Conservation (phyloP, 2,113 vertebrate genomes). For the Penelope pileata region DNA sequence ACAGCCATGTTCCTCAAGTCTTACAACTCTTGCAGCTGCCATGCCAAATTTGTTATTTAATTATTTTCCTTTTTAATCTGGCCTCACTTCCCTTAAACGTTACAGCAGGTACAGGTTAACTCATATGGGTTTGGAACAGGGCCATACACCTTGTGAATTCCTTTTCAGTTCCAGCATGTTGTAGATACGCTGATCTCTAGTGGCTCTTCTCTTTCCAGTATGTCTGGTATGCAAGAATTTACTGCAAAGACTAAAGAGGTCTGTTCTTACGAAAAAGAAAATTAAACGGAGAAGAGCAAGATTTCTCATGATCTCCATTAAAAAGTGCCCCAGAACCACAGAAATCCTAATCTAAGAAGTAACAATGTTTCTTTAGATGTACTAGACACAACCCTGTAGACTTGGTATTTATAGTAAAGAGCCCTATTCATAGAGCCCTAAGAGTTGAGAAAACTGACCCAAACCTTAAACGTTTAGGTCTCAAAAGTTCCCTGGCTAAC, state of each 20-base stretch:
- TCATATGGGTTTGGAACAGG: neutral
- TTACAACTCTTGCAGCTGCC: neutral
- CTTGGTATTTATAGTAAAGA: neutral
- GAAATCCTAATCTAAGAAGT: slow-evolving; percentile 12
- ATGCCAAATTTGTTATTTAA: neutral
- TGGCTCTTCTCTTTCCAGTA: neutral
- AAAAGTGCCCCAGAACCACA: neutral
- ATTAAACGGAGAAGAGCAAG: neutral
- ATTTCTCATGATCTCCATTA: neutral
- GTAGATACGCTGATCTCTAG: neutral
- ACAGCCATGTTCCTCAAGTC: neutral
- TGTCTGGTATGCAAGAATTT: neutral
- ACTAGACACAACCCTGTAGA: neutral
- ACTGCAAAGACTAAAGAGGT: neutral
- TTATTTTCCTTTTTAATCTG: neutral
- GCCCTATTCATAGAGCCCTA: neutral
- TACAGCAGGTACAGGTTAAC: neutral
- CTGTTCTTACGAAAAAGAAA: neutral
- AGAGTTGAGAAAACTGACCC: neutral
- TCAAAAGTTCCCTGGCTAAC: neutral
- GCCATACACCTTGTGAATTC: neutral
- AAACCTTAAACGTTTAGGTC: neutral
- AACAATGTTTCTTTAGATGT: neutral
- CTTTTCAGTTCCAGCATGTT: neutral
- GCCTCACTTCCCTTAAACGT: neutral